Evolutionary conservation across 2,888 invertebrate species (phyloP).

Genomic region (Copidosoma aretas): DNA sequence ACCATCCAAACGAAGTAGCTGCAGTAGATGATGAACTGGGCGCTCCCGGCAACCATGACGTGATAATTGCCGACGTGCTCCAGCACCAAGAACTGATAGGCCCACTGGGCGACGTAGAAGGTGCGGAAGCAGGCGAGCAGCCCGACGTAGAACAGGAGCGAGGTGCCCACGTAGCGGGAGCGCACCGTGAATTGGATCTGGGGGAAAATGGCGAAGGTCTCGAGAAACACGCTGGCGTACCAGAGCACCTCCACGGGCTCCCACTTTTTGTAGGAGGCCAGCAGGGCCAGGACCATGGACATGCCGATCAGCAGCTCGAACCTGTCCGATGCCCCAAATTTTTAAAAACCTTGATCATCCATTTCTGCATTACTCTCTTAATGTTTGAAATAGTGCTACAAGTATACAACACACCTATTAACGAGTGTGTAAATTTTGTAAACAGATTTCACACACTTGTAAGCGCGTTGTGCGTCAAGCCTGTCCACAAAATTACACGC

Average conservation of each 20-base stretch:
- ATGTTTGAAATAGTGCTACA: too few relatives aligned
- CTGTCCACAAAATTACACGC: too few relatives aligned
- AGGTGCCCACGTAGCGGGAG: conserved; percentile 24
- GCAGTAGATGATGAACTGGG: conserved; percentile 27
- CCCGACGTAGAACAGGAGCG: conserved; percentile 35
- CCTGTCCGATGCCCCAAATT: conserved; percentile 6
- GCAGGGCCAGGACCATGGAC: conserved; percentile 19
- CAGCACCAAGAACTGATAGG: conserved; percentile 3
- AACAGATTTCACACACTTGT: too few relatives aligned
- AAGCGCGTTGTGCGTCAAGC: too few relatives aligned
- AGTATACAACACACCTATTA: too few relatives aligned
- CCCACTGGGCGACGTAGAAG: conserved; percentile 36
- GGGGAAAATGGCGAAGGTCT: conserved; percentile 31
- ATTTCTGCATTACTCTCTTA: too few relatives aligned
- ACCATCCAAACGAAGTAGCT: conserved; percentile 34
- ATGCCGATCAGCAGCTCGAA: conserved; percentile 26
- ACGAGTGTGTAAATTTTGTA: too few relatives aligned
- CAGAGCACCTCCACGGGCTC: conserved; percentile 24
- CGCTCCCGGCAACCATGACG: conserved; percentile 11
- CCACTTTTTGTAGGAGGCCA: conserved; percentile 18
- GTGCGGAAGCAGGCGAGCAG: conserved; percentile 31
- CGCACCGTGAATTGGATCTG: conserved; percentile 26
- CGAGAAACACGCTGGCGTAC: conserved; percentile 33
- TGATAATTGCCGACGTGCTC: conserved; percentile 7
- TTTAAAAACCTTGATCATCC: too few relatives aligned